Conservation (phyloP, 2,113 vertebrate genomes). For the Camelus dromedarius region DNA sequence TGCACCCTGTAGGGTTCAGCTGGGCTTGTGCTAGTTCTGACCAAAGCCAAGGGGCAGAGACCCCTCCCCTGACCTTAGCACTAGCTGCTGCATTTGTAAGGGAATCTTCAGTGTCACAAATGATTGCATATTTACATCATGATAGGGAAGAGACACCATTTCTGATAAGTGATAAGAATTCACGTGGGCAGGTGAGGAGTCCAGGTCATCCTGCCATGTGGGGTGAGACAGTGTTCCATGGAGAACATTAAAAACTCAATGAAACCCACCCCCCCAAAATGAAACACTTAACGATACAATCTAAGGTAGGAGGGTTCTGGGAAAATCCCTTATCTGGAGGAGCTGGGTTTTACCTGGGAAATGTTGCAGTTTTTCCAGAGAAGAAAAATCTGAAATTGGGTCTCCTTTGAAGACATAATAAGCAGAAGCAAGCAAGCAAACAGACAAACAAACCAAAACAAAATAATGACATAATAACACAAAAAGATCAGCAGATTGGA, state of each 20-base stretch:
- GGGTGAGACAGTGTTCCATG: background rate
- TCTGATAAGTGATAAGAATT: background rate
- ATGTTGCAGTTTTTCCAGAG: background rate
- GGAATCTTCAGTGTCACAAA: background rate
- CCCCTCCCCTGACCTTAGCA: background rate
- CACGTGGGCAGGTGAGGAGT: background rate
- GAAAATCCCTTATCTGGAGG: background rate
- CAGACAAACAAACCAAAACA: background rate
- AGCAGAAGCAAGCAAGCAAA: background rate
- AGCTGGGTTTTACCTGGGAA: background rate
- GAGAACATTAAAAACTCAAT: background rate
- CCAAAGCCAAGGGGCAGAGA: rapidly evolving
- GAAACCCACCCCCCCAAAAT: background rate
- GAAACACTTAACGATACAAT: background rate
- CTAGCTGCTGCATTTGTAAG: background rate
- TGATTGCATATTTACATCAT: background rate
- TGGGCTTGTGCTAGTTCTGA: background rate
- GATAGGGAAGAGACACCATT: background rate
- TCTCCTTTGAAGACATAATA: background rate
- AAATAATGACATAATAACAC: background rate
- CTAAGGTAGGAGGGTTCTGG: background rate
- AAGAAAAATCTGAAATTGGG: background rate
- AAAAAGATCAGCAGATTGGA: background rate
- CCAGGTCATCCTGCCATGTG: background rate
- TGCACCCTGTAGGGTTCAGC: background rate